These are phyloP conservation scores for Cyprinodon tularosa DNA, from an alignment of 2,113 vertebrate species.

Conservation along the genomic window DNA sequence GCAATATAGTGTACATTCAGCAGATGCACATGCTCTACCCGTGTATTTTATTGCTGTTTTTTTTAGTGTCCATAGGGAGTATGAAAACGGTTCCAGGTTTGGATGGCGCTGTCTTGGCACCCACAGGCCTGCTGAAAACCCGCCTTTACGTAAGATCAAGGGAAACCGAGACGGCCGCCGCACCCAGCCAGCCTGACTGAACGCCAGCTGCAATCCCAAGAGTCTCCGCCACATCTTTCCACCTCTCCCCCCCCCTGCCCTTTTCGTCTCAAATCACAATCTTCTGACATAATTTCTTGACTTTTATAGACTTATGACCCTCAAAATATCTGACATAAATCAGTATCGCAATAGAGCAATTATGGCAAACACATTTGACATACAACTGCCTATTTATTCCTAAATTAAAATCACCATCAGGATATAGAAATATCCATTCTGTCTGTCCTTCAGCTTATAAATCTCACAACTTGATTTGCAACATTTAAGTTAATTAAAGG, in stretches of 20 bases:
- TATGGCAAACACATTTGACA: neutral
- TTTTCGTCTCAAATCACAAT: slow-evolving; percentile 41
- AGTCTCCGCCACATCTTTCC: slow-evolving; percentile 61
- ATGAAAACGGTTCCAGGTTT: slow-evolving; percentile 62
- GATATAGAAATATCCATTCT: neutral
- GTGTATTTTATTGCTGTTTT: slow-evolving; percentile 38
- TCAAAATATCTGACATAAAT: slow-evolving; percentile 27
- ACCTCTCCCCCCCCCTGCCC: slow-evolving; percentile 32
- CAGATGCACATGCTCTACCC: slow-evolving; percentile 27
- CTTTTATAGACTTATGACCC: slow-evolving; percentile 5
- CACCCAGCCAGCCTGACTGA: slow-evolving; percentile 58
- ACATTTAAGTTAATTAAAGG: too few relatives aligned
- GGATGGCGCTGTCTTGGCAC: slow-evolving; percentile 70
- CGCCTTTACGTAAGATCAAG: slow-evolving; percentile 77
- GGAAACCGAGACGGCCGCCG: slow-evolving; percentile 57
- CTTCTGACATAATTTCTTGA: slow-evolving; percentile 39
- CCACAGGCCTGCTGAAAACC: slow-evolving; percentile 67
- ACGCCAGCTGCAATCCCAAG: slow-evolving; percentile 67
- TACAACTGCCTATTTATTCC: neutral
- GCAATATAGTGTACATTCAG: too few relatives aligned
- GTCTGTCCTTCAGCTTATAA: neutral
- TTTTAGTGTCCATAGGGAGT: slow-evolving; percentile 61
- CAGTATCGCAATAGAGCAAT: slow-evolving; percentile 20
- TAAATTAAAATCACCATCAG: neutral
- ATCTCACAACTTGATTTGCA: neutral